Conservation (phyloP, 2,113 vertebrate species). For the Strix uralensis region DNA sequence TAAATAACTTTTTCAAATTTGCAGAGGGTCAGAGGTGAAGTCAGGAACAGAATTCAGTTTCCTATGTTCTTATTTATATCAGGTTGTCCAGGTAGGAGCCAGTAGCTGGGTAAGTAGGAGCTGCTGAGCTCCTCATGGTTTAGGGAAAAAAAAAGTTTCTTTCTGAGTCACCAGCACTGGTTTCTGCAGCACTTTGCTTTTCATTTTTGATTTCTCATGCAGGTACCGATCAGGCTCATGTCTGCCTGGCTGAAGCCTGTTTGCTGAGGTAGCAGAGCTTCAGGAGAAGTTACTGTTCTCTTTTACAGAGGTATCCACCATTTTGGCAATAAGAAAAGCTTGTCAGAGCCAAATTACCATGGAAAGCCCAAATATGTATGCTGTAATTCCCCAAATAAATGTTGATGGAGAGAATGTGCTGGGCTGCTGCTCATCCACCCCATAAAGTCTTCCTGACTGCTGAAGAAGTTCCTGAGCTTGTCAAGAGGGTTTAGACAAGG, state of each 20-base stretch:
- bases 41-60: not conserved
- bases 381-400: slow-evolving; percentile 4
- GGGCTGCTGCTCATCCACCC: not conserved
- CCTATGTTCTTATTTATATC: not conserved
- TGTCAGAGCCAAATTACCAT: not conserved
- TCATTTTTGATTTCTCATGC: not conserved
- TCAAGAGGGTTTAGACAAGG: not conserved
- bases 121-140: not conserved
- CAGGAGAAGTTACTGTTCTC: not conserved
- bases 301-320: not conserved
- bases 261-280: not conserved
- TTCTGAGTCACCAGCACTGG: not conserved
- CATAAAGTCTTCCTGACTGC: not conserved
- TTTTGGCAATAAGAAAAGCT: not conserved
- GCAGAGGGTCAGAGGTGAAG: not conserved
- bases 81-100: not conserved
- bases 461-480: not conserved
- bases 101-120: not conserved
- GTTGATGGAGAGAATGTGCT: not conserved
- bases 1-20: not conserved
- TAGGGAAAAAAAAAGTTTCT: not conserved
- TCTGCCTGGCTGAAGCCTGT: not conserved
- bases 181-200: not conserved
- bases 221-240: not conserved
- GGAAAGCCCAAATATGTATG: not conserved